Evolutionary conservation across 2,113 vertebrate genomes (phyloP).

Genomic region (Clarias macrocephalus): DNA sequence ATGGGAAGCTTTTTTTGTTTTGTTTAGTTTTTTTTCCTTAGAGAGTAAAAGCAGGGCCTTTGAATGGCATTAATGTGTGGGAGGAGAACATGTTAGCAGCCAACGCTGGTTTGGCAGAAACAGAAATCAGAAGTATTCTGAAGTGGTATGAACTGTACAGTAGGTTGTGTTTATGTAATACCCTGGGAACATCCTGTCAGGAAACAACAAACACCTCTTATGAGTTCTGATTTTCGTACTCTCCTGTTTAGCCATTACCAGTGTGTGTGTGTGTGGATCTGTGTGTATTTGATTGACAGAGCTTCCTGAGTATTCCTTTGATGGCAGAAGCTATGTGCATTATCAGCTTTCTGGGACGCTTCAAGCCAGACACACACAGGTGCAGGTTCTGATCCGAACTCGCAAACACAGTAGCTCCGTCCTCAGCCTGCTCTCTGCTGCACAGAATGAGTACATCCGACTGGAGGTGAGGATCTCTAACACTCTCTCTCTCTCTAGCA

Average conservation of each 20-base stretch:
- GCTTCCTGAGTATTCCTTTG: constrained; percentile 79
- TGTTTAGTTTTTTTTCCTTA: background rate
- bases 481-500: background rate
- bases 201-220: background rate
- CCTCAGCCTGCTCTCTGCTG: constrained; percentile 73
- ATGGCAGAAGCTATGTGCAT: constrained; percentile 75
- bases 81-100: constrained; percentile 35
- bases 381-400: constrained; percentile 80
- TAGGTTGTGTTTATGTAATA: constrained; percentile 38
- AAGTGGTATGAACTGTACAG: constrained; percentile 25
- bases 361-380: constrained; percentile 71
- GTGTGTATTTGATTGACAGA: constrained; percentile 69
- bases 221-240: background rate
- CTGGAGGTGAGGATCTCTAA: constrained; percentile 77
- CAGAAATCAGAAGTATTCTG: constrained; percentile 23
- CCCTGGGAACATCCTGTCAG: constrained; percentile 14
- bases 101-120: constrained; percentile 33
- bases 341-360: constrained; percentile 71
- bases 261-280: constrained; percentile 10
- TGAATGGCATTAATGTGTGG: constrained; percentile 39
- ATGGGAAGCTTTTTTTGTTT: background rate
- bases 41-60: constrained; percentile 10
- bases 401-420: constrained; percentile 78
- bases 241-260: background rate
- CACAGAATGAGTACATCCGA: constrained; percentile 78